Evolutionary conservation across 2,797 vertebrate species (phyloP).

Genomic region (Myotis planiceps): DNA sequence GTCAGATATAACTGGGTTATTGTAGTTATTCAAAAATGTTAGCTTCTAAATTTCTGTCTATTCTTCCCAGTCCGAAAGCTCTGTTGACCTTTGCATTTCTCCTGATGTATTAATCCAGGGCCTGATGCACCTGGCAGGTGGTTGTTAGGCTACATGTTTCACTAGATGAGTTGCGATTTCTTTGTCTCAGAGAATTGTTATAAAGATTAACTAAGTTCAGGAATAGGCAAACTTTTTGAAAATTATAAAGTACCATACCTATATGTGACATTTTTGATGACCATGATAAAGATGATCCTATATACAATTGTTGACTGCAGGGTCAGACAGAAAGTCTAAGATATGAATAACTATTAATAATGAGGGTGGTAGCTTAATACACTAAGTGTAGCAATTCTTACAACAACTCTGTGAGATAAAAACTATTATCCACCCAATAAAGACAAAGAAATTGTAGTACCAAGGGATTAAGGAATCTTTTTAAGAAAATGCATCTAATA

Average conservation of each 20-base stretch:
- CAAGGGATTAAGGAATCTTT: background rate
- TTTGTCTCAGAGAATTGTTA: background rate
- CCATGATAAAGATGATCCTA: background rate
- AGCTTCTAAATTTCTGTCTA: background rate
- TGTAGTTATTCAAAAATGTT: background rate
- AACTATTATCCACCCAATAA: background rate
- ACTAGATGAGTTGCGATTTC: background rate
- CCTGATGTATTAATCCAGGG: background rate
- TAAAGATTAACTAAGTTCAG: background rate
- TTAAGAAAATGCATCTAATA: background rate
- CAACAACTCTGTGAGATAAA: background rate
- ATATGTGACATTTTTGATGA: background rate
- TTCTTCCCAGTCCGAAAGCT: background rate
- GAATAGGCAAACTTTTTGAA: background rate
- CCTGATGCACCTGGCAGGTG: background rate
- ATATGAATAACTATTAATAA: background rate
- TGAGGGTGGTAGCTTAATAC: background rate
- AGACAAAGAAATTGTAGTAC: background rate
- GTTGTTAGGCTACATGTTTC: background rate
- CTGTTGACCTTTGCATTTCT: background rate
- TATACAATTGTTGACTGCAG: background rate
- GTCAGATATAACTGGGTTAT: background rate
- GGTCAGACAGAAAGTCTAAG: background rate
- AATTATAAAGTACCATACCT: background rate
- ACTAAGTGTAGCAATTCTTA: background rate